Conservation (phyloP, 2,113 vertebrate genomes). For the Scartelaos histophorus region DNA sequence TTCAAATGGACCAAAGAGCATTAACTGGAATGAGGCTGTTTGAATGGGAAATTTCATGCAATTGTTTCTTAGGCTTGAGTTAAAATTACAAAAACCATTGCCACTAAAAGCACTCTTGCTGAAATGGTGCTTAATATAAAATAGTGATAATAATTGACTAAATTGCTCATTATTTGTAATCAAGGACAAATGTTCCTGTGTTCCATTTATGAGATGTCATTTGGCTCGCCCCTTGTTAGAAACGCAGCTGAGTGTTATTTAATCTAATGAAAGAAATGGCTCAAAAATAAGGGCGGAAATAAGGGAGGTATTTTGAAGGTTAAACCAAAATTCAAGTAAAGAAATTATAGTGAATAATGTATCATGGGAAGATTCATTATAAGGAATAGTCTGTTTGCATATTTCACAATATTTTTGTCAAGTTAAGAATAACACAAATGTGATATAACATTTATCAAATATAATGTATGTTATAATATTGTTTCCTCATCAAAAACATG, state of each 20-base stretch:
- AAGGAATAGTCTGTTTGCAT: too few species aligned
- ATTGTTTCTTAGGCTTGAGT: conserved; percentile 33
- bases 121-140: neutral
- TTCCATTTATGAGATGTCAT: neutral
- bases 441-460: too few species aligned
- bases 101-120: neutral
- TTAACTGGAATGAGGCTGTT: conserved; percentile 48
- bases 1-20: conserved; percentile 57
- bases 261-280: neutral
- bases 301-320: neutral
- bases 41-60: conserved; percentile 12
- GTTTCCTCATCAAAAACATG: too few species aligned
- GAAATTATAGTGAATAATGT: neutral
- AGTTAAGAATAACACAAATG: too few species aligned
- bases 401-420: too few species aligned
- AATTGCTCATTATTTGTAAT: neutral
- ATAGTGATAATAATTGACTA: neutral
- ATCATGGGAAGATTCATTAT: neutral
- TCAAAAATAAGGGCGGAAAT: neutral
- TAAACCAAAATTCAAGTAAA: neutral
- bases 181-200: neutral
- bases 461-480: too few species aligned
- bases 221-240: neutral
- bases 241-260: neutral
- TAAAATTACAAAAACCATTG: neutral